Evolutionary conservation across 2,888 invertebrate genomes (phyloP).

Genomic region (Latrodectus elegans): DNA sequence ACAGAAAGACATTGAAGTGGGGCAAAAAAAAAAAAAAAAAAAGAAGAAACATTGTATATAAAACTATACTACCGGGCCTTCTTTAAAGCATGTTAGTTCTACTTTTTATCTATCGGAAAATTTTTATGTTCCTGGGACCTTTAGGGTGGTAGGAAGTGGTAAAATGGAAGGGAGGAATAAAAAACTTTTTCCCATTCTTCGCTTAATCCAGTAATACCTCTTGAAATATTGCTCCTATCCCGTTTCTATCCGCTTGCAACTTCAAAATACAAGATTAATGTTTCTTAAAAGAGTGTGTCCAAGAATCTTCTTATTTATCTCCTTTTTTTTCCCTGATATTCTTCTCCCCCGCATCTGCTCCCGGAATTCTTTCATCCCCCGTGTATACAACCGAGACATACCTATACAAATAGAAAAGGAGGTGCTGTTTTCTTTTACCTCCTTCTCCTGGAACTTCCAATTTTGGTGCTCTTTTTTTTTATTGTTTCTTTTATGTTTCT

Average conservation of each 20-base stretch:
- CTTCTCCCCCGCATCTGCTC: conserved; percentile 35
- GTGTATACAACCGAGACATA: conserved; percentile 9
- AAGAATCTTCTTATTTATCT: conserved; percentile 53
- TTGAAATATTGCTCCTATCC: conserved; percentile 65
- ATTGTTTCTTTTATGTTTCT: conserved; percentile 5
- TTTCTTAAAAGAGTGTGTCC: conserved; percentile 66
- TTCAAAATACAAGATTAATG: conserved; percentile 67
- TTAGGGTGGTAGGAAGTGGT: conserved; percentile 4
- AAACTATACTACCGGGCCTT: background rate
- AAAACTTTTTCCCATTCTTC: conserved; percentile 32
- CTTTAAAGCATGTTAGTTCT: background rate
- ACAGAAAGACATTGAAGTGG: background rate
- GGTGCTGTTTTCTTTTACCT: conserved; percentile 10
- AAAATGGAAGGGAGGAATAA: conserved; percentile 3
- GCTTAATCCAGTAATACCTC: conserved; percentile 66
- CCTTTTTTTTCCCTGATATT: conserved; percentile 1
- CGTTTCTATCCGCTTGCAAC: conserved; percentile 53
- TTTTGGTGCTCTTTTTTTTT: conserved; percentile 7
- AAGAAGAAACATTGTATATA: background rate
- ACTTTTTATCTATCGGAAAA: conserved; percentile 23
- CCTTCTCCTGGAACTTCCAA: conserved; percentile 4
- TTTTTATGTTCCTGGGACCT: conserved; percentile 21
- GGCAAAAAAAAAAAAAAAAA: background rate
- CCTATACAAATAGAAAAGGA: conserved; percentile 46
- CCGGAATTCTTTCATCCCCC: conserved; percentile 26